Percentiles rank a stretch among this genome's conserved stretches.
These are phyloP conservation scores for Rallus crepitans DNA, from an alignment of 2,797 vertebrate genomes.

Conservation along the genomic window DNA sequence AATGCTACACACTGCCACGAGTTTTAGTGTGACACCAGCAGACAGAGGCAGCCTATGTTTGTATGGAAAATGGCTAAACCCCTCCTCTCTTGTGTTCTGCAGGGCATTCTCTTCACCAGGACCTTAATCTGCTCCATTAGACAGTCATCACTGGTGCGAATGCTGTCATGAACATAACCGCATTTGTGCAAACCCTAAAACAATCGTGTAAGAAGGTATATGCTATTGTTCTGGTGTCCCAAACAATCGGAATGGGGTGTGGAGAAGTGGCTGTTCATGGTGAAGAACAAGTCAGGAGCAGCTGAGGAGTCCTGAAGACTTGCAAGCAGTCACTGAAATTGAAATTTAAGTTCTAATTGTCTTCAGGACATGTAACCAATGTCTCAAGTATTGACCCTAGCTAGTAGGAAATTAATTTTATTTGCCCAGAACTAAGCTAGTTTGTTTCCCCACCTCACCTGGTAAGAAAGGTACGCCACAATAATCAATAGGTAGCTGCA, in stretches of 20 bases:
- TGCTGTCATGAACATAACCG: background rate
- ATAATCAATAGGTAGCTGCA: background rate
- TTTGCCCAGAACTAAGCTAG: background rate
- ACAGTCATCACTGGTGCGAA: background rate
- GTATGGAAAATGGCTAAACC: background rate
- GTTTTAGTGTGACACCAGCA: background rate
- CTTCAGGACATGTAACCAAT: background rate
- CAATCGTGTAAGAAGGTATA: background rate
- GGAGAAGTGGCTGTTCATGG: background rate
- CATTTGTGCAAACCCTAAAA: background rate
- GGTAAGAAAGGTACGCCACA: background rate
- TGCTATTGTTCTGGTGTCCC: background rate
- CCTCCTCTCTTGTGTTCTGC: rapidly evolving
- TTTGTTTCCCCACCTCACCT: background rate
- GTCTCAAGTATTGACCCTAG: background rate
- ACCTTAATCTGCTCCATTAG: background rate
- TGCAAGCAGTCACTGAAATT: background rate
- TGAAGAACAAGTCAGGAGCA: background rate
- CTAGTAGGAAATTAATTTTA: background rate
- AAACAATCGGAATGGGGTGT: background rate
- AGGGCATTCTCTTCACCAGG: background rate
- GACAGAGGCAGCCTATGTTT: background rate
- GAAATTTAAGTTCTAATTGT: background rate
- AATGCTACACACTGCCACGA: background rate
- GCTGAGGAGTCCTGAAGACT: background rate